A percentile compares a stretch with the other conserved stretches of the same genome.
Evolutionary conservation across 2,888 invertebrate species (phyloP).

Genomic region (Drosophila fungiperda): DNA sequence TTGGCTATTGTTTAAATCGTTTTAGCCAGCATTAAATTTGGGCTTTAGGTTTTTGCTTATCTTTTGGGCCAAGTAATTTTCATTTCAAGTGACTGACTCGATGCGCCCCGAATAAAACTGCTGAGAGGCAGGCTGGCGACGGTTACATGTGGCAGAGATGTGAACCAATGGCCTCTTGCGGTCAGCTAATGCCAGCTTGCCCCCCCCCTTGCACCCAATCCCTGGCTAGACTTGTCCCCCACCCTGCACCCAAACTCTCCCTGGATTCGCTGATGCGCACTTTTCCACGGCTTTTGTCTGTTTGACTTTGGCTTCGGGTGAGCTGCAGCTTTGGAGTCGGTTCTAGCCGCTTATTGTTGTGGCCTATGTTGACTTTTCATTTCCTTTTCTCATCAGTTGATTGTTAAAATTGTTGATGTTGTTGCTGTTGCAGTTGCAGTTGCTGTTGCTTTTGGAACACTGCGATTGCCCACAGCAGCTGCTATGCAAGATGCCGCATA

Average conservation of each 20-base stretch:
- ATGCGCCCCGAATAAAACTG: conserved; percentile 43
- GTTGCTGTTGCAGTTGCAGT: conserved; percentile 19
- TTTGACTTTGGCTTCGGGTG: conserved; percentile 21
- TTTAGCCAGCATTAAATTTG: conserved; percentile 25
- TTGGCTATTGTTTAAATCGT: conserved; percentile 10
- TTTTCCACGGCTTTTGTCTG: conserved; percentile 57
- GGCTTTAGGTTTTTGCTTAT: conserved; percentile 36
- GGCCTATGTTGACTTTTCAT: conserved; percentile 80
- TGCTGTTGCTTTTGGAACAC: conserved; percentile 33
- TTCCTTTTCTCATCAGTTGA: conserved; percentile 80
- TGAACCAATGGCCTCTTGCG: conserved; percentile 58
- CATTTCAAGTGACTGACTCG: conserved; percentile 49
- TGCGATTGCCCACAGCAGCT: conserved; percentile 60
- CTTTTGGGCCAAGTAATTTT: conserved; percentile 58
- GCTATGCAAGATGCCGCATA: conserved; percentile 60
- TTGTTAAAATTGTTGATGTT: conserved; percentile 74
- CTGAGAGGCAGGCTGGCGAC: neutral
- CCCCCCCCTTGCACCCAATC: neutral
- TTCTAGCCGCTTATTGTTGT: conserved; percentile 52
- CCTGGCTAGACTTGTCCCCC: neutral
- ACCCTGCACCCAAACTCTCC: neutral
- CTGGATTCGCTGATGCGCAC: conserved; percentile 26
- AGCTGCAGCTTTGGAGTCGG: conserved; percentile 10
- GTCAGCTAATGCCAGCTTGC: conserved; percentile 55
- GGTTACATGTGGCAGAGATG: conserved; percentile 16